Evolutionary conservation across 2,888 invertebrate species (phyloP).

Genomic region (Drosophila stalkeri): DNA sequence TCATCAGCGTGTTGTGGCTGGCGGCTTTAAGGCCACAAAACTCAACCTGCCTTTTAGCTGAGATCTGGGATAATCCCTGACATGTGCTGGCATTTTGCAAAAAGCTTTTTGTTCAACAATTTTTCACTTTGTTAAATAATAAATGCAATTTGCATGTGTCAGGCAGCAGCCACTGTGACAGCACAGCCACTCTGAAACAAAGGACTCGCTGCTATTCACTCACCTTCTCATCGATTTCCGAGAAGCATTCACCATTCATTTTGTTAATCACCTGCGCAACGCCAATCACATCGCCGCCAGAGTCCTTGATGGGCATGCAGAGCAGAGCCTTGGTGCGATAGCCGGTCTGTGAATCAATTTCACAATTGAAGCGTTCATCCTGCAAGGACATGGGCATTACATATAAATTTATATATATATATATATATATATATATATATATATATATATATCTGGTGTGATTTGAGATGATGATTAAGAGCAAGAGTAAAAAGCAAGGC

Average conservation of each 20-base stretch:
- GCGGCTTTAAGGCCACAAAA: conserved; percentile 7
- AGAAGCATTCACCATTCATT: conserved; percentile 93
- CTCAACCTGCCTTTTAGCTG: background rate
- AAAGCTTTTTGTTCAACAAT: conserved; percentile 51
- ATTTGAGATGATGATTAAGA: background rate
- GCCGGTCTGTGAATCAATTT: conserved; percentile 96
- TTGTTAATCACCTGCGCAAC: conserved; percentile 98
- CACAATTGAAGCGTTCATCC: conserved; percentile 96
- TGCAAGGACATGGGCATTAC: conserved; percentile 78
- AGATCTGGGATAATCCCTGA: conserved; percentile 37
- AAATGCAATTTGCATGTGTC: conserved; percentile 69
- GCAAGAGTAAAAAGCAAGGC: background rate
- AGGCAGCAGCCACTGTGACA: conserved; percentile 10
- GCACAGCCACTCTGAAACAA: conserved; percentile 45
- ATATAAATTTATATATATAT: background rate
- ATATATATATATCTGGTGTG: background rate
- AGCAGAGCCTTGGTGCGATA: conserved; percentile 96
- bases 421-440: background rate
- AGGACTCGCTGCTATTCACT: conserved; percentile 48
- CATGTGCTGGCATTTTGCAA: conserved; percentile 48
- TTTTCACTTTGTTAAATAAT: conserved; percentile 67
- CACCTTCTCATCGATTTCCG: conserved; percentile 91
- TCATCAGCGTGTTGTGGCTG: conserved; percentile 18
- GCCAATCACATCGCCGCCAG: conserved; percentile 97
- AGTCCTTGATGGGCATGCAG: conserved; percentile 98